These are phyloP conservation scores for Amblyopsis rosae DNA, from an alignment of 2,113 vertebrate species.

Conservation along the genomic window DNA sequence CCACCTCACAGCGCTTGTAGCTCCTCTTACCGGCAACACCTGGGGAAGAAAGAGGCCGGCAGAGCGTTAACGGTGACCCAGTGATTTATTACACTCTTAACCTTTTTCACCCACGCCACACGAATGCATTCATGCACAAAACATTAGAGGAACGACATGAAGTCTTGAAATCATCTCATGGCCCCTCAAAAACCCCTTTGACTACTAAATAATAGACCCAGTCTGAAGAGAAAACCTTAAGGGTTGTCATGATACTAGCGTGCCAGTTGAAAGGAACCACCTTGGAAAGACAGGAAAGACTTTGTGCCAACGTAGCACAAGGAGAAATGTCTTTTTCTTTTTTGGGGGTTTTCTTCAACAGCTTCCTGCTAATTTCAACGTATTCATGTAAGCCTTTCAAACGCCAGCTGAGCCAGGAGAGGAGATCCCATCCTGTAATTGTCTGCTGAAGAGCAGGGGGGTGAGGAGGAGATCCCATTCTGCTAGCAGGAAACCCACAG, in stretches of 20 bases:
- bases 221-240: constrained; percentile 18
- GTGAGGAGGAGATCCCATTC: constrained; percentile 69
- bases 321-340: constrained; percentile 22
- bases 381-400: constrained; percentile 76
- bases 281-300: constrained; percentile 49
- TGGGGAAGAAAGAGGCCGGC: constrained; percentile 71
- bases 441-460: constrained; percentile 72
- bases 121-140: no score
- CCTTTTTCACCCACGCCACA: no score
- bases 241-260: constrained; percentile 11
- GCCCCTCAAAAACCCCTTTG: constrained; percentile 3
- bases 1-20: constrained; percentile 90
- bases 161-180: no score
- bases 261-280: constrained; percentile 43
- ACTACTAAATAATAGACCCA: no score
- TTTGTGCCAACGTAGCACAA: constrained; percentile 55
- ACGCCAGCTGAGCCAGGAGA: constrained; percentile 80
- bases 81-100: no score
- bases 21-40: constrained; percentile 80
- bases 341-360: constrained; percentile 54
- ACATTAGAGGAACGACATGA: no score
- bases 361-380: constrained; percentile 77
- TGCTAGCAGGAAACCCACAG: constrained; percentile 83
- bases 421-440: constrained; percentile 74
- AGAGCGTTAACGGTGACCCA: constrained; percentile 36